Evolutionary conservation across 2,113 vertebrate species (phyloP).

Genomic region (Murina feae): DNA sequence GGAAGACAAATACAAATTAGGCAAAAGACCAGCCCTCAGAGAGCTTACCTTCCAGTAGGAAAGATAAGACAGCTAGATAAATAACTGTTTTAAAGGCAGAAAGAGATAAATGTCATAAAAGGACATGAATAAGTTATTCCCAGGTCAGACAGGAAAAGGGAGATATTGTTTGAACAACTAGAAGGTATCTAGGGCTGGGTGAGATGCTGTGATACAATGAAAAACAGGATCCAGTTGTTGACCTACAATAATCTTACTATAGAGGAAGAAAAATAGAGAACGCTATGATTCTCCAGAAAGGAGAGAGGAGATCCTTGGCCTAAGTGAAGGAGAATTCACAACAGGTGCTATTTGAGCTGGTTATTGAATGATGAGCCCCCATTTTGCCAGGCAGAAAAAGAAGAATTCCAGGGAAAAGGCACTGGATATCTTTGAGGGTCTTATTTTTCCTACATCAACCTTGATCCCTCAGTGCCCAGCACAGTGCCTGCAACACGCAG

Average conservation of each 20-base stretch:
- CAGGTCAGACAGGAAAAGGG: not conserved
- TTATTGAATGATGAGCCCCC: not conserved
- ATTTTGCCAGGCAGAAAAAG: not conserved
- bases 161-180: not conserved
- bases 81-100: not conserved
- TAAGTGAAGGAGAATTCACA: not conserved
- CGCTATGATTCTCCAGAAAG: accelerated
- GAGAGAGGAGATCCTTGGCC: not conserved
- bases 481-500: not conserved
- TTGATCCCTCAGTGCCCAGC: not conserved
- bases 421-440: not conserved
- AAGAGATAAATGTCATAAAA: not conserved
- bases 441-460: not conserved
- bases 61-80: not conserved
- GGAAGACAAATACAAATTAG: not conserved
- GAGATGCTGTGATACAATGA: not conserved
- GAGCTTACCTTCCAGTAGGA: not conserved
- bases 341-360: not conserved
- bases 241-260: not conserved
- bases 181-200: not conserved
- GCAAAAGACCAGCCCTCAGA: not conserved
- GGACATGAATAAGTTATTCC: not conserved
- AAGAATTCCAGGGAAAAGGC: not conserved
- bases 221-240: not conserved
- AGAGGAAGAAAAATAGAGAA: not conserved